A percentile compares a stretch with the other conserved stretches of the same genome.
Evolutionary conservation across 2,888 invertebrate species (phyloP).

Genomic region (Netelia fuscicornis): DNA sequence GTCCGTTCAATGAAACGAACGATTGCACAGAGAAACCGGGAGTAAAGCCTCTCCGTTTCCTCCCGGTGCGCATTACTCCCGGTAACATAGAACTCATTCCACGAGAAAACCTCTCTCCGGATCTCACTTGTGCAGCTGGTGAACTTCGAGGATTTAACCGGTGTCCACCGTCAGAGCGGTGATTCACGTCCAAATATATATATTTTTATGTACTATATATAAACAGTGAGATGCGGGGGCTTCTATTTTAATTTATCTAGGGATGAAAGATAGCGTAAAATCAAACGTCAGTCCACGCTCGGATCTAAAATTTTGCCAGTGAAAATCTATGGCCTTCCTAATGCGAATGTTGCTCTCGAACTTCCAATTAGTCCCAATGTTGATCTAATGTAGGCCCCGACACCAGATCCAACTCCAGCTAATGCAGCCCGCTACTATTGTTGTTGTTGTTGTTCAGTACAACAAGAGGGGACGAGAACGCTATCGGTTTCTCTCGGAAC

Average conservation of each 20-base stretch:
- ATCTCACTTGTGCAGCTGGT: slow-evolving; percentile 31
- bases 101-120: slow-evolving; percentile 69
- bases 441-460: too few relatives aligned
- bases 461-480: too few relatives aligned
- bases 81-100: slow-evolving; percentile 64
- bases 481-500: too few relatives aligned
- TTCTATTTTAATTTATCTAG: neutral
- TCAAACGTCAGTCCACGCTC: too few relatives aligned
- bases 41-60: slow-evolving; percentile 6
- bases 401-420: too few relatives aligned
- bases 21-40: slow-evolving; percentile 69
- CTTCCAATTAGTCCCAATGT: too few relatives aligned
- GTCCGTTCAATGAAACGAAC: slow-evolving; percentile 62
- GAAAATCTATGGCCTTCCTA: too few relatives aligned
- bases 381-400: too few relatives aligned
- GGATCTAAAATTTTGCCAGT: too few relatives aligned
- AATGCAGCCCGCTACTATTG: too few relatives aligned
- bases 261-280: neutral
- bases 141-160: slow-evolving; percentile 55
- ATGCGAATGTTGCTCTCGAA: too few relatives aligned
- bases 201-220: too few relatives aligned
- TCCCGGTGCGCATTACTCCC: slow-evolving; percentile 63
- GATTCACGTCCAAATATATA: slow-evolving; percentile 12
- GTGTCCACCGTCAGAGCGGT: slow-evolving; percentile 13
- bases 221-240: neutral